Base-by-base conservation (phyloP, 2,888 invertebrate species). In the Phyto melanocephala region DNA sequence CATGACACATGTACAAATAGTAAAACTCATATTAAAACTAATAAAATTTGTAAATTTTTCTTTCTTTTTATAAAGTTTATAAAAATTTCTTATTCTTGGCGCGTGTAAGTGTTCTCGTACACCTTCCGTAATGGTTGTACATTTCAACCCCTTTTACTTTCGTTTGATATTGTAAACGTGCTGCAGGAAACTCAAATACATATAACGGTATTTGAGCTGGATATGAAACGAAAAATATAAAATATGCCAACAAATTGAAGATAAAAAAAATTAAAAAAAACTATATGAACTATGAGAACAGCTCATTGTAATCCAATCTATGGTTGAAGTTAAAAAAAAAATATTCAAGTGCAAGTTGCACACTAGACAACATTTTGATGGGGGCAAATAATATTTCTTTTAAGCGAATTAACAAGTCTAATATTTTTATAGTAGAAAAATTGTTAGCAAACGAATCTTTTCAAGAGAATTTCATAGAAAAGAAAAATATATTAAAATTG, bases 121-220 rank as follows among this genome's bases (percentile, higher is more conserved):
- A 79, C 71, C 72, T 79, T 78, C 37, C 1, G 28, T 22, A 72
- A 40, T 54, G 52, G 37, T 54, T 82, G 22, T 50, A 50, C 28
- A 74, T 54, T 50, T 62, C 60, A 58, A 71, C 70, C 75, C 82
- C 78, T 70, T 74, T 80, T 28, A 63, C 80, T 75, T 76, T 70
- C 70, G 35, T 70, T 76, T 67, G 42, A 78, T 81, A 60, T 60
- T 40, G 50, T 17, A 71, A 82, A 79, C 65, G 58, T 67, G 65
- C 35, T 52, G 15, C 20, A 45, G 4, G 8, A 33, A 60, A 60
- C 58, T 76, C 62, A 62, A 79, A 67, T 71, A 79, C n/a, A n/a
- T n/a, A n/a, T n/a, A n/a, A n/a, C 82, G 65, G 20, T 72, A 71
- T 71, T 71, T 72, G 79, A 76, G 79, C 60, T 24, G 65, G 20